Evolutionary conservation across 2,888 invertebrate genomes (phyloP).

Genomic region (Nephrotoma guestfalica): DNA sequence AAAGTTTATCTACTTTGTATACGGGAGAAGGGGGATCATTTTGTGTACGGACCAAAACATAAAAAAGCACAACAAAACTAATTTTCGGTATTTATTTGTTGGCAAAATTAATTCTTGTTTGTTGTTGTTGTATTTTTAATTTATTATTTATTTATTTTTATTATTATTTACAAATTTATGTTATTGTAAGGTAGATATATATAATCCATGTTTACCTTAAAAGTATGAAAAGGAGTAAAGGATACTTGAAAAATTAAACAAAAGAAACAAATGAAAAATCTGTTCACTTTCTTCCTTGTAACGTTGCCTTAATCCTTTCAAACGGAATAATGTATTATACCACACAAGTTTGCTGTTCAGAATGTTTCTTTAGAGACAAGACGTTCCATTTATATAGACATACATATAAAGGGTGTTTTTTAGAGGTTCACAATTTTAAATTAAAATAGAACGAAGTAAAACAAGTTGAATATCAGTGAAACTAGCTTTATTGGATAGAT

Average conservation of each 20-base stretch:
- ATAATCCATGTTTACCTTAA: too few species aligned
- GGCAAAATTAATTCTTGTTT: neutral
- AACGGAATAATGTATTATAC: neutral
- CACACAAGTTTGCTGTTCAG: too few species aligned
- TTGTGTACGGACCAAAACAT: neutral
- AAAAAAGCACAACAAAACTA: neutral
- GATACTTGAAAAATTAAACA: neutral
- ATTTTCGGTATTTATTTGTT: neutral
- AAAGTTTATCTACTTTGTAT: neutral
- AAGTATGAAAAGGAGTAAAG: neutral
- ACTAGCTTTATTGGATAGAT: too few species aligned
- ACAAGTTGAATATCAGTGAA: too few species aligned
- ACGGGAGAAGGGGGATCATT: neutral
- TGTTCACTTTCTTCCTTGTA: neutral
- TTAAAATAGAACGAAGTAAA: too few species aligned
- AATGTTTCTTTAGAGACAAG: too few species aligned
- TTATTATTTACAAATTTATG: too few species aligned
- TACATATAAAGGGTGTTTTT: too few species aligned
- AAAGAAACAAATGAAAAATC: neutral
- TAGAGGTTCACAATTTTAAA: too few species aligned
- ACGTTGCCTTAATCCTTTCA: neutral
- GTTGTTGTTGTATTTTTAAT: neutral
- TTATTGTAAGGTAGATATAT: too few species aligned
- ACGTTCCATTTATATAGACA: neutral
- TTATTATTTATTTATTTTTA: neutral